phyloP scores from a whole-genome alignment of 2,113 vertebrate genomes.

The Aviceda subcristata region DNA sequence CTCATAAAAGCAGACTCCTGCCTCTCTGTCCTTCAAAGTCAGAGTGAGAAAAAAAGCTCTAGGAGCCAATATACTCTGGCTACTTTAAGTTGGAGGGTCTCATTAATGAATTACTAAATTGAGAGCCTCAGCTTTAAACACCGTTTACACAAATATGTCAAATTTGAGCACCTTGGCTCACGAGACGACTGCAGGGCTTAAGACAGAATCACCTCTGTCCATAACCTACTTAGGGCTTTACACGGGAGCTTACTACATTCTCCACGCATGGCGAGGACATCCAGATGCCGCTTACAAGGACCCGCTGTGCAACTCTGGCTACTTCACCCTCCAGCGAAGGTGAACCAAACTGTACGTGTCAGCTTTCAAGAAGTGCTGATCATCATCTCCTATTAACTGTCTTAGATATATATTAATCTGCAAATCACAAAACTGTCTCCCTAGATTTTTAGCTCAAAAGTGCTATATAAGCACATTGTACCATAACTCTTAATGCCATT shows the following conservation, averaged over 20 bases:
- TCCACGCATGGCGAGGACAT: accelerated
- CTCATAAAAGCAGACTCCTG: not conserved
- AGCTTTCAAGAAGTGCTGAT: not conserved
- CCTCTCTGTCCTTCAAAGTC: not conserved
- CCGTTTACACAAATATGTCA: not conserved
- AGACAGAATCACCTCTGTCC: not conserved
- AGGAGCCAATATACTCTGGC: not conserved
- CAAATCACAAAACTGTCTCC: not conserved
- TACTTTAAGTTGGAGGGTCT: not conserved
- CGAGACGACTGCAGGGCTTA: not conserved
- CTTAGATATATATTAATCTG: not conserved
- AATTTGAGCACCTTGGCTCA: not conserved
- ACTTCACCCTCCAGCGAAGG: not conserved
- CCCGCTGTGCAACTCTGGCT: not conserved
- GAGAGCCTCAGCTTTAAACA: not conserved
- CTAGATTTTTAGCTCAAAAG: not conserved
- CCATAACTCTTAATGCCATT: not conserved
- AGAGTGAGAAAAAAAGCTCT: not conserved
- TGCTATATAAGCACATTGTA: not conserved
- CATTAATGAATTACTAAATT: not conserved
- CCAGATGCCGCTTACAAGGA: not conserved
- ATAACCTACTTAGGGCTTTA: not conserved
- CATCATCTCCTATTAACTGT: not conserved
- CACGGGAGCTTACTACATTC: not conserved
- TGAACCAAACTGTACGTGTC: not conserved